Evolutionary conservation across 2,113 vertebrate species (phyloP).

Genomic region (Bubalus kerabau): DNA sequence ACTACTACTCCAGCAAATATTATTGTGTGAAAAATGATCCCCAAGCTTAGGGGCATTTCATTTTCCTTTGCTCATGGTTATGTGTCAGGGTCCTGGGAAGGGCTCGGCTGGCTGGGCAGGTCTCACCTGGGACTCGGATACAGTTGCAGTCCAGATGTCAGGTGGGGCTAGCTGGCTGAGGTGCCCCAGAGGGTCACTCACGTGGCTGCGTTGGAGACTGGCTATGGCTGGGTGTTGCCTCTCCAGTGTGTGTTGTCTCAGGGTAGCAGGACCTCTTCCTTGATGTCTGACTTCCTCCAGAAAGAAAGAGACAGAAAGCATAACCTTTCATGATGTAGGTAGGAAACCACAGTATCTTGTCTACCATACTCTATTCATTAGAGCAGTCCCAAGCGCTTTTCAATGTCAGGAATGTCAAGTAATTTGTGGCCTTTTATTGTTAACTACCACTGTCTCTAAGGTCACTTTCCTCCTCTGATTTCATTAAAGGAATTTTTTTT

Average conservation of each 20-base stretch:
- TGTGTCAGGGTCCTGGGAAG: not conserved
- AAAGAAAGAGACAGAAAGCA: not conserved
- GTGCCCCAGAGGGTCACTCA: not conserved
- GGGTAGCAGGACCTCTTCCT: not conserved
- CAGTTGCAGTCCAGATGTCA: not conserved
- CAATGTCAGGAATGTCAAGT: not conserved
- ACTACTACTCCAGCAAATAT: not conserved
- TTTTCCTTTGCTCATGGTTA: not conserved
- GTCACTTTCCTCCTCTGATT: not conserved
- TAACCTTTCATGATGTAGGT: not conserved
- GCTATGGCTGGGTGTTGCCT: not conserved
- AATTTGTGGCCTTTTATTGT: not conserved
- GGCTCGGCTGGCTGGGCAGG: not conserved
- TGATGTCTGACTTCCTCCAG: not conserved
- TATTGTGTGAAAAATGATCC: not conserved
- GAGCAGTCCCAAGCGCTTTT: not conserved
- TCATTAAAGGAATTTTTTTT: not conserved
- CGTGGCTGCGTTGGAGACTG: not conserved
- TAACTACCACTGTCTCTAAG: not conserved
- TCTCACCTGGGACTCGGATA: not conserved
- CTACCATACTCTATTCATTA: not conserved
- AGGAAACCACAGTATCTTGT: not conserved
- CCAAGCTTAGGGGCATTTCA: not conserved
- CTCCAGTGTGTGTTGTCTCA: not conserved
- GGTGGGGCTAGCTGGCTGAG: rapidly evolving